These are phyloP conservation scores for Podocnemis expansa DNA, from an alignment of 2,113 vertebrate genomes.

Conservation along the genomic window DNA sequence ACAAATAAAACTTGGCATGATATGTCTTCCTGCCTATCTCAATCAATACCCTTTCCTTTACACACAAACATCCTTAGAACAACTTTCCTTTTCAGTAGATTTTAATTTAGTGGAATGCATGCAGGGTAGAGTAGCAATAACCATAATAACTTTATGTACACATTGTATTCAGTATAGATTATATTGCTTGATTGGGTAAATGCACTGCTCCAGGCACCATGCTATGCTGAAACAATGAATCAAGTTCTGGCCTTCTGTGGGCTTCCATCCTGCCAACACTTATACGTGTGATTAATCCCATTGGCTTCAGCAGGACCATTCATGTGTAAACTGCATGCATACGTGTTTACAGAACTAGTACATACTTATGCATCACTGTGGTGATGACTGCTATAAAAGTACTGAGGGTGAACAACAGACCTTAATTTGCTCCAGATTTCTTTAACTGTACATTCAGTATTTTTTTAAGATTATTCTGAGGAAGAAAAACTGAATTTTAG, in stretches of 20 bases:
- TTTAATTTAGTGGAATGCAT: not conserved
- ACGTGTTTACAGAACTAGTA: not conserved
- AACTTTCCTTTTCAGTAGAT: not conserved
- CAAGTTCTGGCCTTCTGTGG: not conserved
- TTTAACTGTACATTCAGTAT: not conserved
- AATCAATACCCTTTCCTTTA: constrained; percentile 48
- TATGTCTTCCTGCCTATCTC: constrained; percentile 27
- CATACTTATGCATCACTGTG: not conserved
- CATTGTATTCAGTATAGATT: not conserved
- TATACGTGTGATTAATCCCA: not conserved
- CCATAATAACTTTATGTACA: not conserved
- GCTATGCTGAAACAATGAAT: not conserved
- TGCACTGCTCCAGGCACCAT: not conserved
- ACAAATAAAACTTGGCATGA: constrained; percentile 45
- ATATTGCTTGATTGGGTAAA: not conserved
- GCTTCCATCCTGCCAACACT: not conserved
- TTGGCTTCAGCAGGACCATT: not conserved
- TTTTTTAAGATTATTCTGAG: not conserved
- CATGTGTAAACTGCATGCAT: not conserved
- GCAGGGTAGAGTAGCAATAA: not conserved
- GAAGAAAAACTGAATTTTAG: not conserved
- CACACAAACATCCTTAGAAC: constrained; percentile 4
- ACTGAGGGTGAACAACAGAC: not conserved
- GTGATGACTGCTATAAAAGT: not conserved
- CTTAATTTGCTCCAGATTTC: not conserved